Base-by-base conservation (phyloP, 2,113 vertebrate genomes). In the Saccopteryx bilineata region DNA sequence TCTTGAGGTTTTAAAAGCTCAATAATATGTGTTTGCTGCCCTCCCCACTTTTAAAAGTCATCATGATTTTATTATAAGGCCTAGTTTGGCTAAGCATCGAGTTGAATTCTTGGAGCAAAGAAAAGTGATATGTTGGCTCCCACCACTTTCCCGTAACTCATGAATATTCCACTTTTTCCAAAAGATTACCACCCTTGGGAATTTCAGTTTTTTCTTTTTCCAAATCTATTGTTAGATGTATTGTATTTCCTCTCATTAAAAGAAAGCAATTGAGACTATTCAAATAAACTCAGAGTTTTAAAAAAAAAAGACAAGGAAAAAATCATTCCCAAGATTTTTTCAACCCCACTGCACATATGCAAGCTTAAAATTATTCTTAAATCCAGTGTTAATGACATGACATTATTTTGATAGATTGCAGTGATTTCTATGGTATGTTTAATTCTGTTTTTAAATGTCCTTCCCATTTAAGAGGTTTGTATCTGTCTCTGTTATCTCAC, bases 151-250 rank as follows among this genome's bases (percentile, higher is more conserved):
- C 71, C 24, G 23, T 93, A 94, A 82, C 46, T 95, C 87, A 87
- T 80, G 46, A 95, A 86, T 89, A 95, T 96, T 96, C 82, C 82
- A 94, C 58, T 94, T 86, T 87, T 93, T 94, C 86, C 92, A 91
- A 85, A 94, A 95, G 79, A 91, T 89, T 90, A 66, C 9, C 23
- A 7, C 28, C 54, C 18, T 82, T 90, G 86, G 69, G 66, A 85
- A 94, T 95, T 63, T 92, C 24, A 19, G 31, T 68, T 95, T 56
- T 76, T 94, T 39, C 39, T 75, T 93, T 83, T 83, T 61, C 58
- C 88, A 96, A 74, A 71, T 93, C 94, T 91, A 75, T 72, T 82
- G 31, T 90, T 91, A 58, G 1, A 60, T 92, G n/a, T 10, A 54
- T 88, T 95, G 26, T 63, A 93, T 91, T 84, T 94, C 58, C 46